Evolutionary conservation across 2,888 invertebrate genomes (phyloP), one percentile per base, ranked within the genome.

Genomic region (Perdita meconis): DNA sequence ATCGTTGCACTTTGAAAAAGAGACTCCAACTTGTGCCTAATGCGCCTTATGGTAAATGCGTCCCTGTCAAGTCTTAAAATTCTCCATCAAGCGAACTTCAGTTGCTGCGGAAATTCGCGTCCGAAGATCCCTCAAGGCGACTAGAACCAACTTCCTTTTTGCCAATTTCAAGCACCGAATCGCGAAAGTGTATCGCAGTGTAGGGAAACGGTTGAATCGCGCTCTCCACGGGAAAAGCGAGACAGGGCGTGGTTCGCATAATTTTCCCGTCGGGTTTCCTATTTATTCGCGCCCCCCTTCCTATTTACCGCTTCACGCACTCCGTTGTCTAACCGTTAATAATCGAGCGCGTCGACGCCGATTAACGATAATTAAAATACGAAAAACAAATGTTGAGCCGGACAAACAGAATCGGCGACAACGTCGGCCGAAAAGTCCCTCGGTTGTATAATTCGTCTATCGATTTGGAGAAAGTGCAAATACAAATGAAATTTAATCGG

Each of bases 201-300:
- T 13, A 42, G 47, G 75, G 50, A 55, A 69, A 55, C 22, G 63
- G 44, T 24, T 26, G 57, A 63, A 61, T 61, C 53, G 57, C 61
- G n/a, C 61, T 71, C 55, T 63, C 34, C 77, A 57, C 71, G 77
- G 57, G 38, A 40, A 77, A 55, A 57, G 76, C 74, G 57, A 63
- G 64, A 53, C 77, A 69, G 78, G 78, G 78, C 78, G 78, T 78
- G 78, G 78, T 78, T 76, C 77, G 64, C 72, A 78, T 79, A 78
- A 73, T 72, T 68, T 50, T 56, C 51, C n/a, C 64, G 10, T 50
- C 63, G 55, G 55, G 53, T 47, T 67, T 30, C 22, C 63, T 26
- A 76, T 75, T 47, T 30, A 2, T 36, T 36, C 5, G 19, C n/a
- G 12, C 40, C 40, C 10, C 4, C 5, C 50, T 36, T 16, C n/a